These are phyloP conservation scores for Athene cunicularia DNA, from an alignment of 2,113 vertebrate species.

Conservation along the genomic window DNA sequence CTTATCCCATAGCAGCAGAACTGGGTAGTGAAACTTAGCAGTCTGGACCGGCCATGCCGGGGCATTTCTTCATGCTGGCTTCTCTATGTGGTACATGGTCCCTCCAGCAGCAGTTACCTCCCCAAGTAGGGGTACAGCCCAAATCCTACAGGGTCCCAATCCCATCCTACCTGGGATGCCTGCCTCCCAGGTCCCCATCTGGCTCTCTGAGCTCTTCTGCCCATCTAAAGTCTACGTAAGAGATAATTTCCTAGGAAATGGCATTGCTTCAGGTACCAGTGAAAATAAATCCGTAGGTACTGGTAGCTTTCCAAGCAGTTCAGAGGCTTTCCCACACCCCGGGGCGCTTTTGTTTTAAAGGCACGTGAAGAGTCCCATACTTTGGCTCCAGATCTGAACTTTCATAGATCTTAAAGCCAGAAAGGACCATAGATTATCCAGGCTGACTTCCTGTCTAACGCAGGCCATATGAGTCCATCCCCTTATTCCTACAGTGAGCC, in stretches of 20 bases:
- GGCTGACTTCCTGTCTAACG: constrained; percentile 47
- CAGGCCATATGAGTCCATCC: constrained; percentile 51
- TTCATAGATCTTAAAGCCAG: not conserved
- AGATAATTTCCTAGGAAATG: not conserved
- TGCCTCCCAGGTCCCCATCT: not conserved
- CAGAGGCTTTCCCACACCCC: not conserved
- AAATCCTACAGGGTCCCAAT: not conserved
- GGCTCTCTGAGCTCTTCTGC: not conserved
- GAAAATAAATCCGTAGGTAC: not conserved
- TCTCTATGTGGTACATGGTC: not conserved
- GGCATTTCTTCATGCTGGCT: not conserved
- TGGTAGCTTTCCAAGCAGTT: not conserved
- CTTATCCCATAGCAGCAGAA: not conserved
- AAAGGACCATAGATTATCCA: constrained; percentile 50
- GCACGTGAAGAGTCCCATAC: not conserved
- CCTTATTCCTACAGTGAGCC: not conserved
- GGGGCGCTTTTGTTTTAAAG: not conserved
- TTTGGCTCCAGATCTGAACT: constrained; percentile 59
- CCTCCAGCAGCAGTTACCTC: not conserved
- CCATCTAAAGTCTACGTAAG: not conserved
- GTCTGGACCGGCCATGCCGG: not conserved
- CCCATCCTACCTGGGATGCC: no score
- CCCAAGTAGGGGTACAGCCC: not conserved
- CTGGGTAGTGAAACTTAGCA: not conserved
- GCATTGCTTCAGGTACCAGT: not conserved